phyloP scores from a whole-genome alignment of 2,797 vertebrate genomes.

The Martes flavigula region DNA sequence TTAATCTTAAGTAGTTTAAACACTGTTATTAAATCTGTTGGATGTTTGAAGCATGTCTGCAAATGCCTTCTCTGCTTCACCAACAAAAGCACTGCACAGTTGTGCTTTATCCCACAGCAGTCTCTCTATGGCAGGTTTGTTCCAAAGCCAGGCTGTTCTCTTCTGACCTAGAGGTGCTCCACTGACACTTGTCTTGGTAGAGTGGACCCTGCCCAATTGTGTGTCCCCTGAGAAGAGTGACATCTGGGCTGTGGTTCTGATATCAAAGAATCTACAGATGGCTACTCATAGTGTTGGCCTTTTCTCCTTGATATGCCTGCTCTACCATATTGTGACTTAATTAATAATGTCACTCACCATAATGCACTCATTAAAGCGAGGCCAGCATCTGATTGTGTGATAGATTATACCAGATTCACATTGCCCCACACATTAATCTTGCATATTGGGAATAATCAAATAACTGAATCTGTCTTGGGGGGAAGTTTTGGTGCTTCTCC shows the following conservation, averaged over 20 bases:
- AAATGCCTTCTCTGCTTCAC: background rate
- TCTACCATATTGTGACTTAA: slow-evolving; percentile 3
- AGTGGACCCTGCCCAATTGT: background rate
- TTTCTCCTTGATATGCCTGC: background rate
- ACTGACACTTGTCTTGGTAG: background rate
- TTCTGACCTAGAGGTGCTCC: background rate
- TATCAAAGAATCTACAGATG: background rate
- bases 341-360: background rate
- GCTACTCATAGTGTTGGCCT: background rate
- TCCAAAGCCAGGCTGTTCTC: background rate
- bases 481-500: background rate
- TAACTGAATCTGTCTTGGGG: background rate
- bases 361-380: background rate
- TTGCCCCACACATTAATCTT: background rate
- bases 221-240: background rate
- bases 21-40: background rate
- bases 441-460: background rate
- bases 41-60: background rate
- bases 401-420: background rate
- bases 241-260: background rate
- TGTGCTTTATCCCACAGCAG: background rate
- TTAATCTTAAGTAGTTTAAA: background rate
- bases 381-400: background rate
- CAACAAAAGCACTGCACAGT: background rate
- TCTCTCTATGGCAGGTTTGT: background rate